Evolutionary conservation across 2,888 invertebrate genomes (phyloP).

Genomic region (Cremastinae sp.): DNA sequence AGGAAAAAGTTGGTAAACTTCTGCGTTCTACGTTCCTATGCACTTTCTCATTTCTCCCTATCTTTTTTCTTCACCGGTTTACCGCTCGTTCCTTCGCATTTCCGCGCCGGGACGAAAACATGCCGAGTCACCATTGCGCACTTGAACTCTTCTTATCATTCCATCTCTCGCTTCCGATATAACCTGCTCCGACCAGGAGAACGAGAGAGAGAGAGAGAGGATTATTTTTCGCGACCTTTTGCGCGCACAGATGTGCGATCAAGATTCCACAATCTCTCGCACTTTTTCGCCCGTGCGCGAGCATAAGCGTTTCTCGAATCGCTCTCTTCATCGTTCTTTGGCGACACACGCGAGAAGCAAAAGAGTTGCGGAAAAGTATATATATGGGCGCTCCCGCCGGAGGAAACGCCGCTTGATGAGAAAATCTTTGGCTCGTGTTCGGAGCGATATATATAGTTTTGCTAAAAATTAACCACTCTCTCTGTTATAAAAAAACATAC

Average conservation of each 20-base stretch:
- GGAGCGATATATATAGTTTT: too few species aligned
- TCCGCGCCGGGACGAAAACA: conserved; percentile 63
- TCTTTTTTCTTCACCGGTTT: too few species aligned
- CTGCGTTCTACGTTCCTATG: conserved; percentile 56
- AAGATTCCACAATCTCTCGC: conserved; percentile 48
- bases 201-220: conserved; percentile 12
- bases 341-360: conserved; percentile 16
- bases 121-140: conserved; percentile 59
- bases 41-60: conserved; percentile 36
- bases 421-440: too few species aligned
- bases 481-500: too few species aligned
- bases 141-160: conserved; percentile 64
- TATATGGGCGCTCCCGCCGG: too few species aligned
- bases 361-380: too few species aligned
- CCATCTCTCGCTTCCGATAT: conserved; percentile 5
- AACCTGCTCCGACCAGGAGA: conserved; percentile 5
- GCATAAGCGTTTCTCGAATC: conserved; percentile 19
- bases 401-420: too few species aligned
- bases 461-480: too few species aligned
- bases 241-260: conserved; percentile 50
- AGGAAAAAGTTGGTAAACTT: conserved; percentile 78
- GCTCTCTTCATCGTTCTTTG: conserved; percentile 2
- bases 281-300: conserved; percentile 53
- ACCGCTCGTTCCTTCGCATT: too few species aligned
- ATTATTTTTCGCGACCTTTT: conserved; percentile 8